phyloP scores from a whole-genome alignment of 1,140 invertebrate genomes.

The Eurosta solidaginis region DNA sequence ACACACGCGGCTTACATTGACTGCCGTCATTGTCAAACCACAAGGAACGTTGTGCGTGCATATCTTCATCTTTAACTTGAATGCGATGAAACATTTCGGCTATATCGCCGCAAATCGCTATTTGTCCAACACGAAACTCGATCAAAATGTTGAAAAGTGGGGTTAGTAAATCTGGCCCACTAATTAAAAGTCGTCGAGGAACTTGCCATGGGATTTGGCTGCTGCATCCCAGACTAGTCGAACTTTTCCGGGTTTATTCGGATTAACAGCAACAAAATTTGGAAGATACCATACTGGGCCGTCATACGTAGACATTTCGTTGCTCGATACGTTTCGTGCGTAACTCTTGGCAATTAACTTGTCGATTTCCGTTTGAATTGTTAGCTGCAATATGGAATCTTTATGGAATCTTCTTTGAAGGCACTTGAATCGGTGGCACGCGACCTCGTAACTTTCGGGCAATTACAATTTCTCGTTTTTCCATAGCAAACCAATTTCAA shows the following conservation, averaged over 20 bases:
- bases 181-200: slow-evolving; percentile 41
- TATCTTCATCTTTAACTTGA: neutral
- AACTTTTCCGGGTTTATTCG: slow-evolving; percentile 43
- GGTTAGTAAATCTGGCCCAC: slow-evolving; percentile 44
- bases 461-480: too few relatives aligned
- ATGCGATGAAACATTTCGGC: slow-evolving; percentile 24
- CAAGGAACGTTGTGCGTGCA: slow-evolving; percentile 22
- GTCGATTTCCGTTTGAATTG: slow-evolving; percentile 15
- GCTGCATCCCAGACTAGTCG: slow-evolving; percentile 45
- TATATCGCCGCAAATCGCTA: slow-evolving; percentile 9
- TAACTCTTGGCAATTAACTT: slow-evolving; percentile 9
- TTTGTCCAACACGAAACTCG: slow-evolving; percentile 38
- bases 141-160: slow-evolving; percentile 46
- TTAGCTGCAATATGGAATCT: neutral
- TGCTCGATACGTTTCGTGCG: slow-evolving; percentile 4
- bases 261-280: slow-evolving; percentile 44
- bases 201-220: slow-evolving; percentile 35
- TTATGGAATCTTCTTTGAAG: too few relatives aligned
- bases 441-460: too few relatives aligned
- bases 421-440: too few relatives aligned
- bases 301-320: neutral
- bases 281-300: slow-evolving; percentile 43
- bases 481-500: too few relatives aligned
- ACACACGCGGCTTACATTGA: neutral
- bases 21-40: neutral